Evolutionary conservation across 2,797 vertebrate species (phyloP).

Genomic region (Tenualosa thibaudeaui): DNA sequence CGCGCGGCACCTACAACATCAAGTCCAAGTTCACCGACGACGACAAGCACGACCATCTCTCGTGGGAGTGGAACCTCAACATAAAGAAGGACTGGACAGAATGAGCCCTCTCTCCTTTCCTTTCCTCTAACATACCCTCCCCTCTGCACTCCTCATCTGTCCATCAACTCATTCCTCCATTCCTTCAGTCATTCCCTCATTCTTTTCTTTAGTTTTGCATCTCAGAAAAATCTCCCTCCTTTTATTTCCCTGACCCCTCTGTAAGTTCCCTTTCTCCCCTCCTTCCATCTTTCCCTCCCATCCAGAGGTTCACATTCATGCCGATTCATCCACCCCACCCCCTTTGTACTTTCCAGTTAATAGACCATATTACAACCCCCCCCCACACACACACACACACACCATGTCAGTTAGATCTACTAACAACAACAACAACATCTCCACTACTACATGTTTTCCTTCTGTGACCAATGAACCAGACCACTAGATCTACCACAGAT

Average conservation of each 20-base stretch:
- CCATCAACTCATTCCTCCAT: constrained; percentile 45
- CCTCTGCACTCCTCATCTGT: constrained; percentile 7
- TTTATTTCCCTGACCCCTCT: constrained; percentile 36
- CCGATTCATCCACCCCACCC: background rate
- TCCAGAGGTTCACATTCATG: background rate
- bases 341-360: background rate
- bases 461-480: background rate
- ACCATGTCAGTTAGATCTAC: background rate
- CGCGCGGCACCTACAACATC: constrained; percentile 90
- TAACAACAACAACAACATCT: background rate
- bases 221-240: background rate
- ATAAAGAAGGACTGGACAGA: constrained; percentile 98
- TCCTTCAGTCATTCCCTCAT: constrained; percentile 77
- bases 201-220: constrained; percentile 49
- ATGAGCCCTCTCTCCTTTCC: constrained; percentile 61
- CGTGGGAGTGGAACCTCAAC: constrained; percentile 98
- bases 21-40: constrained; percentile 96
- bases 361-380: background rate
- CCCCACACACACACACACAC: background rate
- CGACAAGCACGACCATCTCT: constrained; percentile 93
- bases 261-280: constrained; percentile 17
- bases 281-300: background rate
- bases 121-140: background rate
- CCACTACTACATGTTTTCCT: background rate
- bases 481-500: constrained; percentile 11